These are phyloP conservation scores for Drosophila recens DNA, from an alignment of 2,888 invertebrate species.

Conservation along the genomic window DNA sequence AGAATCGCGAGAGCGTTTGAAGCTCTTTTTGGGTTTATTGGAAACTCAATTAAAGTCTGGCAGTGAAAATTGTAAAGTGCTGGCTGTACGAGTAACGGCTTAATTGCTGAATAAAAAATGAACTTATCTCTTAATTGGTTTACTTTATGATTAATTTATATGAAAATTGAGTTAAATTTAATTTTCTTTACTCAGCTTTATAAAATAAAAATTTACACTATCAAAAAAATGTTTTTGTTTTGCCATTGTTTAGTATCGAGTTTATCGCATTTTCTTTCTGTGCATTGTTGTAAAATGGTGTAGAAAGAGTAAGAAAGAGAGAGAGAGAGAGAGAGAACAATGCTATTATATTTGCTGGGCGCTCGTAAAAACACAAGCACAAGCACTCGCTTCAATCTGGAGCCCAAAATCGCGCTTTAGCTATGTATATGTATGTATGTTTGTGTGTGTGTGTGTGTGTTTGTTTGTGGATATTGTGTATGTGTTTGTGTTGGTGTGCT, in stretches of 20 bases:
- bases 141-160: slow-evolving; percentile 9
- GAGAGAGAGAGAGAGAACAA: slow-evolving; percentile 15
- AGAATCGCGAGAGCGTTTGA: slow-evolving; percentile 12
- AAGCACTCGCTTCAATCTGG: slow-evolving; percentile 49
- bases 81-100: slow-evolving; percentile 12
- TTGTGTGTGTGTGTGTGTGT: slow-evolving; percentile 10
- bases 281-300: slow-evolving; percentile 47
- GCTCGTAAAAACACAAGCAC: slow-evolving; percentile 36
- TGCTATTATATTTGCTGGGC: slow-evolving; percentile 14
- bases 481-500: slow-evolving; percentile 26
- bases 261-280: slow-evolving; percentile 27
- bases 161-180: slow-evolving; percentile 6
- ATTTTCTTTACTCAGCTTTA: background rate
- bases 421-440: slow-evolving; percentile 14
- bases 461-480: slow-evolving; percentile 17
- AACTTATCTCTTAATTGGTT: slow-evolving; percentile 25
- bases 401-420: slow-evolving; percentile 47
- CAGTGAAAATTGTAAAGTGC: slow-evolving; percentile 8
- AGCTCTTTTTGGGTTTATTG: slow-evolving; percentile 1
- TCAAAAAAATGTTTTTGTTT: background rate
- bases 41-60: slow-evolving; percentile 28
- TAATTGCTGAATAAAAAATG: slow-evolving; percentile 8
- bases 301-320: slow-evolving; percentile 22
- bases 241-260: slow-evolving; percentile 1
- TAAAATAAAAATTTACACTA: background rate